Evolutionary conservation across 2,113 vertebrate genomes (phyloP).

Genomic region (Ceyx margarethae): DNA sequence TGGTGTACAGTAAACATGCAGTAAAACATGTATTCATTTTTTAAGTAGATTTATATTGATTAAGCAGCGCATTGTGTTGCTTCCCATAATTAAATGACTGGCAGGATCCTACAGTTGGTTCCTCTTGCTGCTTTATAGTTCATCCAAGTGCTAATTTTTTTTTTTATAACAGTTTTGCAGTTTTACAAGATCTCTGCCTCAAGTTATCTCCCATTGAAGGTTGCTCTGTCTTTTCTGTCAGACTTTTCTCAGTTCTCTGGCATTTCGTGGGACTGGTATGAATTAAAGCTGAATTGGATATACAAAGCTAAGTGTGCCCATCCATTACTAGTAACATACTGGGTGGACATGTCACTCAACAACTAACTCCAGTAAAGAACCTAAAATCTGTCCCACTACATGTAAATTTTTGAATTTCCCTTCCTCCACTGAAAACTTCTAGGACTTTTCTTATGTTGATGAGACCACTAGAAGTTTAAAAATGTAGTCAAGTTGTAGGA

Average conservation of each 20-base stretch:
- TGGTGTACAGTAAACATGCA: background rate
- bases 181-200: constrained; percentile 3
- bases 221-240: background rate
- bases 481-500: background rate
- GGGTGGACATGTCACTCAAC: background rate
- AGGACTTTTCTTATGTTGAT: background rate
- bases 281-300: background rate
- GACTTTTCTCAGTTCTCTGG: background rate
- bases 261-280: background rate
- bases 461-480: background rate
- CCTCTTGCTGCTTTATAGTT: background rate
- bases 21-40: background rate
- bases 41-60: background rate
- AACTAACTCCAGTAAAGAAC: background rate
- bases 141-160: background rate
- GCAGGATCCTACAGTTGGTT: background rate
- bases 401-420: background rate
- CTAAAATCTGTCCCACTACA: background rate
- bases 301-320: background rate
- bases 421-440: background rate
- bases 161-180: background rate
- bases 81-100: background rate
- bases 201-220: background rate
- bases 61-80: background rate
- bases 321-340: background rate